A percentile compares a stretch with the other conserved stretches of the same genome.
These are phyloP conservation scores for Callithrix jacchus DNA, from an alignment of 2,113 vertebrate genomes.

Conservation along the genomic window DNA sequence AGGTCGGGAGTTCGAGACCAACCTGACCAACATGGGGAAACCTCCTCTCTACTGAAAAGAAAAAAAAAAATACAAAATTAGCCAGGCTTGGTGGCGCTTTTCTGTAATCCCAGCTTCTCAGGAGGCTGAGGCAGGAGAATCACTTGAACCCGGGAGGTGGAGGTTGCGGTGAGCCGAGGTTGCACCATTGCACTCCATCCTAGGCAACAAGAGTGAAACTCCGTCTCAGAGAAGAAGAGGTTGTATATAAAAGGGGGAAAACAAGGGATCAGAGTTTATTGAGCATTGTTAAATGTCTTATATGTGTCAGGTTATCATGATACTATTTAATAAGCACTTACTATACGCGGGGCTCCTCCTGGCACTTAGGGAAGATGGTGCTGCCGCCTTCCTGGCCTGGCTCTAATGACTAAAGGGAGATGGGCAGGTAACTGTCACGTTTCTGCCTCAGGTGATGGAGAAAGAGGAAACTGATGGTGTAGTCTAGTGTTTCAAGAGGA, in stretches of 20 bases:
- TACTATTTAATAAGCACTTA: not conserved
- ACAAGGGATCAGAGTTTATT: not conserved
- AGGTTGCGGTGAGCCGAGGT: too few species aligned
- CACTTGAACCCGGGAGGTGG: too few species aligned
- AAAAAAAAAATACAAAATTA: too few species aligned
- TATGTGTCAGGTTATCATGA: not conserved
- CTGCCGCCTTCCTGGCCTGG: not conserved
- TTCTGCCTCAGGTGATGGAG: not conserved
- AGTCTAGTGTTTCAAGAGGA: not conserved
- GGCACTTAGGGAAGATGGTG: not conserved
- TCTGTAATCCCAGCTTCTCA: too few species aligned
- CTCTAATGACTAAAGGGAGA: not conserved
- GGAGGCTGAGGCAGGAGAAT: too few species aligned
- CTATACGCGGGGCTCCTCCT: not conserved
- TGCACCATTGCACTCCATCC: too few species aligned
- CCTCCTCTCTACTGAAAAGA: too few species aligned
- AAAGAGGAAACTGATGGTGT: not conserved
- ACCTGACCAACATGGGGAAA: too few species aligned
- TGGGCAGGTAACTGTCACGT: not conserved
- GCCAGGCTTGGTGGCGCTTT: too few species aligned
- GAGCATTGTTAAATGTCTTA: not conserved
- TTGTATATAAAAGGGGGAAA: not conserved
- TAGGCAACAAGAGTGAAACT: too few species aligned
- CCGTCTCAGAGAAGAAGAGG: not conserved
- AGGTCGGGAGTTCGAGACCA: too few species aligned